Percentiles rank a stretch among this genome's conserved stretches.
Conservation (phyloP, 2,113 vertebrate species). For the Suncus etruscus region DNA sequence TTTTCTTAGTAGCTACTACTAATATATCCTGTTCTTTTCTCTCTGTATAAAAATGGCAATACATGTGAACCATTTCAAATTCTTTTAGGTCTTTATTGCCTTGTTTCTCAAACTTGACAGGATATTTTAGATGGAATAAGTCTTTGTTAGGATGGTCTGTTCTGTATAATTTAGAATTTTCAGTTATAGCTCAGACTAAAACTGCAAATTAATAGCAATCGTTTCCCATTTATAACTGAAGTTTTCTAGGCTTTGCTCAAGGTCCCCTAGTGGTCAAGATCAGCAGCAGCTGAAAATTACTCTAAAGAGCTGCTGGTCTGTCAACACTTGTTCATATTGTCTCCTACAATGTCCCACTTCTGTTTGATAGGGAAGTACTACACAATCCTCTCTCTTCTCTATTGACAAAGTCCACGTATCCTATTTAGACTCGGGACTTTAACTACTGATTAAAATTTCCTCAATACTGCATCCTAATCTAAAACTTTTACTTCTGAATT, state of each 20-base stretch:
- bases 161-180: not conserved
- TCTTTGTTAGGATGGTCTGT: not conserved
- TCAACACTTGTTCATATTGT: fast-evolving
- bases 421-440: not conserved
- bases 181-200: not conserved
- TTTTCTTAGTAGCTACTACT: not conserved
- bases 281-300: not conserved
- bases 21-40: not conserved
- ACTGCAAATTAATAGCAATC: not conserved
- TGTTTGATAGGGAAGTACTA: not conserved
- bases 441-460: fast-evolving
- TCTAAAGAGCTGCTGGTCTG: not conserved
- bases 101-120: not conserved
- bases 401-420: not conserved
- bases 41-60: not conserved
- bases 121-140: not conserved
- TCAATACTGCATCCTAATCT: not conserved
- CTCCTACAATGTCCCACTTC: not conserved
- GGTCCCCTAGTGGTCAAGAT: not conserved
- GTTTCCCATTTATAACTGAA: not conserved
- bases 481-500: not conserved
- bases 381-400: not conserved
- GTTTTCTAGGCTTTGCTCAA: not conserved
- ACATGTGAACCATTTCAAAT: not conserved
- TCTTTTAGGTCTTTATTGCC: not conserved